Base-by-base conservation (phyloP, 2,797 vertebrate genomes). In the Gobionotothen gibberifrons region DNA sequence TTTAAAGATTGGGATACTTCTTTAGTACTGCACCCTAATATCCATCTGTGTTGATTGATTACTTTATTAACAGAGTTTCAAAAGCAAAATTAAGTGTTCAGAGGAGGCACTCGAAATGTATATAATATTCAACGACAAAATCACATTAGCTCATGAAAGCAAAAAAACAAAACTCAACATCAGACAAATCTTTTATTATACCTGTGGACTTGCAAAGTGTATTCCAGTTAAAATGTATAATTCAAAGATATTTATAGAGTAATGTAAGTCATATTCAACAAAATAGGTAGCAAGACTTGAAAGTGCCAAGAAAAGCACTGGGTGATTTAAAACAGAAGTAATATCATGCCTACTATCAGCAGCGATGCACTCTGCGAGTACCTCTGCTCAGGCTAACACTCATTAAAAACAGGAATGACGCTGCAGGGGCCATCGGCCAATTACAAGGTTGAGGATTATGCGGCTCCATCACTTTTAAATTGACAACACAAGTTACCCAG, bases 401-500 rank as follows among this genome's bases (percentile, higher is more conserved):
- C 96, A 97, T 98, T 97, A 97, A 96, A 90, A 97, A 93, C 91
- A 94, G 92, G 93, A 76, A 80, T 76, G 94, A 91, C 90, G 90
- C 92, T 84, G 65, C 81, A 74, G 92, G 93, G 94, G 93, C 94
- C 95, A 93, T 88, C 5, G 67, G 72, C 75, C 80, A 82, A 96
- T 93, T 93, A 94, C 93, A 93, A 95, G 96, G 96, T 91, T 94
- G 93, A 93, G 91, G 93, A 95, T 95, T 94, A 94, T 92, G 85
- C 93, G 85, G 93, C 95, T 95, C 96, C 95, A 94, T 96, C 96
- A 96, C 95, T 94, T 94, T 93, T 95, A 97, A 98, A 97, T 96
- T 98, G 98, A 98, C 96, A 97, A 97, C 95, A 96, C 93, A 95
- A 96, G 96, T 97, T 96, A 96, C 93, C 95, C 94, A 95, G 94